phyloP scores from a whole-genome alignment of 2,888 invertebrate genomes.

The Hirudinaria manillensis region DNA sequence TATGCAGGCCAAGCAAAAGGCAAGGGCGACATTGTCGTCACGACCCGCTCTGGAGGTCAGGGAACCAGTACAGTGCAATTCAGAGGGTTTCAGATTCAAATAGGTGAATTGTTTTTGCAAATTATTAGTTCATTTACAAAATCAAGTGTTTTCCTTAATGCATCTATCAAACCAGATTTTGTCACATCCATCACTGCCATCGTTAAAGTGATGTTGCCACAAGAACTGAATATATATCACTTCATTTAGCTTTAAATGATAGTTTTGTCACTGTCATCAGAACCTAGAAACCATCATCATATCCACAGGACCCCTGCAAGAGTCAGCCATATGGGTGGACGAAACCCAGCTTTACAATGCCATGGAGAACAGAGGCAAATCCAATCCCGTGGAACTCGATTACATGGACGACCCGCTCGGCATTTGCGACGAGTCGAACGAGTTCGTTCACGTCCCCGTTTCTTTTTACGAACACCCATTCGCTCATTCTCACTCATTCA shows the following conservation, averaged over 20 bases:
- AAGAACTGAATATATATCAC: too few species aligned
- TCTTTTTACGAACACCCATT: not conserved
- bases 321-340: conserved; percentile 97
- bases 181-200: too few species aligned
- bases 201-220: too few species aligned
- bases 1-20: conserved; percentile 61
- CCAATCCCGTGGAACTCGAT: conserved; percentile 63
- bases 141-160: too few species aligned
- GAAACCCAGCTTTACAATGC: conserved; percentile 77
- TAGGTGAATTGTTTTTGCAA: conserved; percentile 45
- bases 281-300: too few species aligned
- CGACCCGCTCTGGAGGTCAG: conserved; percentile 60
- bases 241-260: too few species aligned
- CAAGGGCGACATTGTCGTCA: conserved; percentile 52
- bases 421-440: conserved; percentile 83
- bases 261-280: too few species aligned
- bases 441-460: conserved; percentile 53
- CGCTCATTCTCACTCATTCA: conserved; percentile 7
- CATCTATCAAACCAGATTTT: too few species aligned
- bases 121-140: not conserved
- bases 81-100: conserved; percentile 67
- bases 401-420: conserved; percentile 75
- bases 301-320: conserved; percentile 73
- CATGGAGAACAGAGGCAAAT: conserved; percentile 69
- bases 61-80: conserved; percentile 85